phyloP scores from a whole-genome alignment of 2,888 invertebrate species.

The Poecilus cupreus region DNA sequence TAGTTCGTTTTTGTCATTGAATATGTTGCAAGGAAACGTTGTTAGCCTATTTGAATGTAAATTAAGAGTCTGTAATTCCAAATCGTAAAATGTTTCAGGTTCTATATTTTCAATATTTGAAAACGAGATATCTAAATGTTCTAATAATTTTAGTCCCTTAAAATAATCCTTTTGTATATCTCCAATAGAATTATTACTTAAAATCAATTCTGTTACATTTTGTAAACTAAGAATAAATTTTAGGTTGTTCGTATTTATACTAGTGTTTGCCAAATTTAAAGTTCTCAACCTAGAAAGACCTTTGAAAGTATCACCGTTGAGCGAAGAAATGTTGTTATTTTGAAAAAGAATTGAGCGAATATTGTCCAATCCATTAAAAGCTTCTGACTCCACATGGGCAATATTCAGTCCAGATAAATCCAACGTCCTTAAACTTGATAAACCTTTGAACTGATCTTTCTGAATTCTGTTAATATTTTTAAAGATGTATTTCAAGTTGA shows the following conservation, averaged over 20 bases:
- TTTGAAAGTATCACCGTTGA: neutral
- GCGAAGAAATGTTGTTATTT: neutral
- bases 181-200: too few relatives aligned
- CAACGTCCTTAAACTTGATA: neutral
- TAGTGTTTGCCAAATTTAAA: neutral
- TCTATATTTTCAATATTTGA: neutral
- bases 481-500: conserved; percentile 3
- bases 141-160: neutral
- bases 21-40: neutral
- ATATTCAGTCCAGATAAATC: conserved; percentile 41
- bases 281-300: neutral
- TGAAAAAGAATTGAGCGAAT: neutral
- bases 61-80: neutral
- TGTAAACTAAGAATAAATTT: neutral
- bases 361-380: conserved; percentile 28
- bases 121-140: neutral
- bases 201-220: neutral
- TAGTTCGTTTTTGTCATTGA: neutral
- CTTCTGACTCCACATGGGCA: neutral
- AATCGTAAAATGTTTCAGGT: neutral
- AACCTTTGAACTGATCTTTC: conserved; percentile 22
- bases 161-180: neutral
- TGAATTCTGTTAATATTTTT: neutral
- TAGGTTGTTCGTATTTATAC: neutral
- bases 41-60: neutral